Evolutionary conservation across 2,113 vertebrate species (phyloP).

Genomic region (Hemibagrus wyckioides): DNA sequence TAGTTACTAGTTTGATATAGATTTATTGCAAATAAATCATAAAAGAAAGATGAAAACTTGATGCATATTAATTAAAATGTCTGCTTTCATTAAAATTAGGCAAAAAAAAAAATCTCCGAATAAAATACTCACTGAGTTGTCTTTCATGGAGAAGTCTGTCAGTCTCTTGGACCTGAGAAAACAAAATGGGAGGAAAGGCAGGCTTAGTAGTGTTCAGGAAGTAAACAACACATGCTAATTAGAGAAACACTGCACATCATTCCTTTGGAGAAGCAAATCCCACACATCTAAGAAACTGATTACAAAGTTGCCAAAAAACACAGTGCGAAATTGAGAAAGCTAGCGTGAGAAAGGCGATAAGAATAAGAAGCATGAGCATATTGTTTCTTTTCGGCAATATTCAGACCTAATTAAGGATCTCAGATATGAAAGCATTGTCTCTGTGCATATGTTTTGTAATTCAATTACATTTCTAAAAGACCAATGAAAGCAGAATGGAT

Average conservation of each 20-base stretch:
- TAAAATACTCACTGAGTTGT: constrained; percentile 69
- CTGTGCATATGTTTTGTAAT: constrained; percentile 12
- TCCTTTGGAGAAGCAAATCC: constrained; percentile 29
- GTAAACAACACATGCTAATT: constrained; percentile 34
- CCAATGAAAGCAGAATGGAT: constrained; percentile 41
- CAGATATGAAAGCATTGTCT: background rate
- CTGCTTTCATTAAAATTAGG: background rate
- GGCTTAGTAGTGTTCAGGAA: constrained; percentile 6
- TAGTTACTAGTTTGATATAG: background rate
- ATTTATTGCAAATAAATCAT: background rate
- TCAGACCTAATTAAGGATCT: constrained; percentile 31
- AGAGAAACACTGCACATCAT: background rate
- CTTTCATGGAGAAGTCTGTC: constrained; percentile 61
- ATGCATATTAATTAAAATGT: background rate
- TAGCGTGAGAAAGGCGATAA: background rate
- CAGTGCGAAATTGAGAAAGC: background rate
- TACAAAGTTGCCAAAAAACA: background rate
- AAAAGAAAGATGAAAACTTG: background rate
- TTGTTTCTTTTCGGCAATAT: background rate
- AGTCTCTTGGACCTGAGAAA: constrained; percentile 66
- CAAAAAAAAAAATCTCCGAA: background rate
- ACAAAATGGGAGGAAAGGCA: constrained; percentile 27
- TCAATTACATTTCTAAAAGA: constrained; percentile 51
- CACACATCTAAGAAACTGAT: constrained; percentile 11
- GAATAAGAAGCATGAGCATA: background rate